Evolutionary conservation across 2,113 vertebrate species (phyloP), one percentile per base, ranked within the genome.

Genomic region (Probosciger aterrimus): DNA sequence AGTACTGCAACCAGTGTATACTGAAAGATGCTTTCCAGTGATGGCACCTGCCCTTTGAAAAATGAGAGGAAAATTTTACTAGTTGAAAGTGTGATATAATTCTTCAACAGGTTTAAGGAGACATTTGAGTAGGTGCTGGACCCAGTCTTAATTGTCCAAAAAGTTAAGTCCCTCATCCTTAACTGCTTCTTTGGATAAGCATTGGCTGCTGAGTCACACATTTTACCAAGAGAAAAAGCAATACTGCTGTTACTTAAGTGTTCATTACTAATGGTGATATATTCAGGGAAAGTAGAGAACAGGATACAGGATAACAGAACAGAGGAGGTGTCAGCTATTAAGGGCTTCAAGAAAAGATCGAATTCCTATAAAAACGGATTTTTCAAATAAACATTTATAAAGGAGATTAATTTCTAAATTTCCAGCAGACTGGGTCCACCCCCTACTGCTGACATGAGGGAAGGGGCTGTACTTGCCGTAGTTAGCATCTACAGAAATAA

Each of bases 1-100:
- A 87, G 1, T 11, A 79, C 96, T 84, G 69, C 75, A 88, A 92
- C 95, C 92, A 94, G 31, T n/a, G 31, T 84, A 52, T 92, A 93
- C 14, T 65, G 70, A 62, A 86, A 78, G 11, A 79, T 2, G 18
- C 91, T 78, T 69, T 35, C 74, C 41, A 81, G n/a, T 23, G 82
- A 52, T 76, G 13, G 27, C 64, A 37, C 8, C 6, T 14, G 64
- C 60, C 50, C 91, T 86, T 90, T 69, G 90, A 83, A 94, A 73
- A 88, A 27, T 59, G 62, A 96, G 47, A 95, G 35, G 55, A 73
- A 88, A 79, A 55, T 50, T 64, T 95, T 69, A 92, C 53, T 82
- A 31, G n/a, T 53, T 94, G 28, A 16, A 83, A 68, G 30, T 50
- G n/a, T 81, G 57, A 35, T 39, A 65, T 4, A 62, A 44, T 81